Conservation (phyloP, 2,797 vertebrate genomes). For the Micrastur ruficollis region DNA sequence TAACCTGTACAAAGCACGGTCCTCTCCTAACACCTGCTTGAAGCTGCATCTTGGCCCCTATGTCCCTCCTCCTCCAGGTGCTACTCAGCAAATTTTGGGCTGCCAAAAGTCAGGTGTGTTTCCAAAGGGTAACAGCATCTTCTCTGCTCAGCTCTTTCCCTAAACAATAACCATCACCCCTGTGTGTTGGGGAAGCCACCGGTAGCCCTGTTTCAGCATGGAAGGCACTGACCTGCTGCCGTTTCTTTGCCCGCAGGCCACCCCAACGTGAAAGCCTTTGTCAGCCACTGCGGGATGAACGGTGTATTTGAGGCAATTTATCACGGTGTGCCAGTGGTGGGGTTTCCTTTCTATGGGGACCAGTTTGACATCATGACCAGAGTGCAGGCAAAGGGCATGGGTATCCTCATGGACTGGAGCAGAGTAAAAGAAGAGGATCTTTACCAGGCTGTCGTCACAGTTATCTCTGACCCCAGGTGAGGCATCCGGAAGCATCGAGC, state of each 20-base stretch:
- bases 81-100: neutral
- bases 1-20: neutral
- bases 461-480: conserved; percentile 66
- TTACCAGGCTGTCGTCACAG: conserved; percentile 19
- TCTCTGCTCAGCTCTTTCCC: neutral
- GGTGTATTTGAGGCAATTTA: conserved; percentile 72
- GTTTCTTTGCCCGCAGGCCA: conserved; percentile 41
- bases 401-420: conserved; percentile 61
- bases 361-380: conserved; percentile 73
- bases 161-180: fast-evolving
- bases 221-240: neutral
- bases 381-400: conserved; percentile 67
- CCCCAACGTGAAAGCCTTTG: conserved; percentile 60
- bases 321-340: conserved; percentile 69
- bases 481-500: neutral
- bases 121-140: neutral
- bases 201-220: neutral
- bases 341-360: conserved; percentile 71
- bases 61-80: neutral
- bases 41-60: neutral
- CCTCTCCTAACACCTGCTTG: neutral
- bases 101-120: neutral
- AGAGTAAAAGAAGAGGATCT: conserved; percentile 46
- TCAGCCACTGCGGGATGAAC: conserved; percentile 70
- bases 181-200: neutral